Evolutionary conservation across 2,113 vertebrate genomes (phyloP).

Genomic region (Lophochroa leadbeateri): DNA sequence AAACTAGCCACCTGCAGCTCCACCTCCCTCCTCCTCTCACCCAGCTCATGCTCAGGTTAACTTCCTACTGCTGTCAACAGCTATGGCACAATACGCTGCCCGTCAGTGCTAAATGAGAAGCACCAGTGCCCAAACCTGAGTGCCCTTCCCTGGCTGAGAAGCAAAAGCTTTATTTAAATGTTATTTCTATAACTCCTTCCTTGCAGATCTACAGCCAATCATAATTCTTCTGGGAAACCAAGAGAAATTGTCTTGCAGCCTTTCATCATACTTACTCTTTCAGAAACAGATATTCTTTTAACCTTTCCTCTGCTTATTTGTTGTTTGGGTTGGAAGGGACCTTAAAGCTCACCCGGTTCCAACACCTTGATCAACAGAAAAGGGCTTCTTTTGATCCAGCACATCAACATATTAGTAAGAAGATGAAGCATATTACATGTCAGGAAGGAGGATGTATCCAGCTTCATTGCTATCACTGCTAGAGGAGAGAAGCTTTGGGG

Average conservation of each 20-base stretch:
- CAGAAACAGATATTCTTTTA: background rate
- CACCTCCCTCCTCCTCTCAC: background rate
- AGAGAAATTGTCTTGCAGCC: background rate
- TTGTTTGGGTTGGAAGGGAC: background rate
- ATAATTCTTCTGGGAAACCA: background rate
- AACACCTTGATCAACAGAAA: background rate
- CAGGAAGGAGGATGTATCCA: background rate
- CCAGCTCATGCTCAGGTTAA: background rate
- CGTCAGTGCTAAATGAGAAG: background rate
- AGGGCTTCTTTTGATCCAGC: background rate
- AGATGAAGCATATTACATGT: background rate
- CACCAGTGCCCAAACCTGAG: background rate
- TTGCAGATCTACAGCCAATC: background rate
- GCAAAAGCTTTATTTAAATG: background rate
- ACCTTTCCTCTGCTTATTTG: background rate
- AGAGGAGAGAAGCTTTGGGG: background rate
- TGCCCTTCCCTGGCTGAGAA: constrained; percentile 13
- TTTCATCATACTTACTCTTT: background rate
- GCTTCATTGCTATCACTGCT: background rate
- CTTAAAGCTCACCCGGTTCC: background rate
- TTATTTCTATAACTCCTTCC: constrained; percentile 1
- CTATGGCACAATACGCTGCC: background rate
- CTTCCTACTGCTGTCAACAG: background rate
- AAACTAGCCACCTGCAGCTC: background rate
- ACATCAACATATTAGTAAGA: background rate